A percentile compares a stretch with the other conserved stretches of the same genome.
Evolutionary conservation across 2,113 vertebrate genomes (phyloP).

Genomic region (Capricornis sumatraensis): DNA sequence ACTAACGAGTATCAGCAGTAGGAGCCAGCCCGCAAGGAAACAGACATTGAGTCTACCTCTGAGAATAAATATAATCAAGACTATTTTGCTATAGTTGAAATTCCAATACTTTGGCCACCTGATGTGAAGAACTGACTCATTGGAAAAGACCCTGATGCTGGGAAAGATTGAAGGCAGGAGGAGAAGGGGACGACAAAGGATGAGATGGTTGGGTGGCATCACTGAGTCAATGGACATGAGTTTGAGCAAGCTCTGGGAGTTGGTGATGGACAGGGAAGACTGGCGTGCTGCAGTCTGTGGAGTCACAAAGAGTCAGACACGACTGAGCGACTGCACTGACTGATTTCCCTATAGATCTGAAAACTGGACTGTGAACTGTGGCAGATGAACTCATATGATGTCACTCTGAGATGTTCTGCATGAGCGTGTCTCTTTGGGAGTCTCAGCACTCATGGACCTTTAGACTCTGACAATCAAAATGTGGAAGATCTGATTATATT

Average conservation of each 20-base stretch:
- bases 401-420: not conserved
- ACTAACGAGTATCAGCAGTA: not conserved
- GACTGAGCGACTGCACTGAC: accelerated
- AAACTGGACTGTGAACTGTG: not conserved
- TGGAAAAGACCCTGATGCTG: not conserved
- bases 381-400: not conserved
- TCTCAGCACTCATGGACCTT: not conserved
- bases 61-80: not conserved
- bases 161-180: not conserved
- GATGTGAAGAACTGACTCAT: not conserved
- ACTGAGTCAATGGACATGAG: not conserved
- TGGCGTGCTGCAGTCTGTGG: accelerated
- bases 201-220: not conserved
- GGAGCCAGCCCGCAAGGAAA: not conserved
- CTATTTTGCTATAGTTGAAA: not conserved
- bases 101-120: not conserved
- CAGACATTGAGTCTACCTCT: not conserved
- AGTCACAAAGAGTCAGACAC: accelerated
- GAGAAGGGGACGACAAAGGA: not conserved
- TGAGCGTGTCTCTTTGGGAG: too few relatives aligned
- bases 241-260: not conserved
- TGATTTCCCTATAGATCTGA: not conserved
- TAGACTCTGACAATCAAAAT: not conserved
- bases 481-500: not conserved
- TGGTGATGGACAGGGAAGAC: not conserved